Evolutionary conservation across 2,113 vertebrate genomes (phyloP).

Genomic region (Paradisaea rubra): DNA sequence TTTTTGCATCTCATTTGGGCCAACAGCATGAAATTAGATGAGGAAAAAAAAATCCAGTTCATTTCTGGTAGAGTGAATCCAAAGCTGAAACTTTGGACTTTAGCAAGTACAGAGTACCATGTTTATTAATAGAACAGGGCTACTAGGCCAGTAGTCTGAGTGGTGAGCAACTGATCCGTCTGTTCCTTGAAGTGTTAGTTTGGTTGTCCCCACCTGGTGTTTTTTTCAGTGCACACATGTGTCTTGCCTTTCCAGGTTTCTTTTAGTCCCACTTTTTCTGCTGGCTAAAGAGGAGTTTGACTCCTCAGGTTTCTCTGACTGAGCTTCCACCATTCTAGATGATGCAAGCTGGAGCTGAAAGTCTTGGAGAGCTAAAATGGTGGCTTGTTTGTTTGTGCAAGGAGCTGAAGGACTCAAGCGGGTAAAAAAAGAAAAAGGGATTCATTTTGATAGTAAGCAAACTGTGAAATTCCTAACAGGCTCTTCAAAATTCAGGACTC

Average conservation of each 20-base stretch:
- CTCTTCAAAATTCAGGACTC: conserved; percentile 15
- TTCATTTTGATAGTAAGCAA: conserved; percentile 1
- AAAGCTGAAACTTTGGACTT: neutral
- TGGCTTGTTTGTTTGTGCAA: neutral
- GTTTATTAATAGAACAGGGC: neutral
- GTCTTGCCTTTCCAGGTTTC: neutral
- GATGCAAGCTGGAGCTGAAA: neutral
- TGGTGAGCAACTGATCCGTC: neutral
- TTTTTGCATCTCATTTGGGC: neutral
- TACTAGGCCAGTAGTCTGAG: neutral
- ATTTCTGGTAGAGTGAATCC: neutral
- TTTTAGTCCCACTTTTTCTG: neutral
- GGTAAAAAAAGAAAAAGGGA: neutral
- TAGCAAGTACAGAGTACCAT: neutral
- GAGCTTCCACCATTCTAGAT: neutral
- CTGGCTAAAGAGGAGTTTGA: neutral
- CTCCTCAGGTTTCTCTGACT: neutral
- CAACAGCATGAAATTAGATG: neutral
- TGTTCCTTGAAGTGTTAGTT: neutral
- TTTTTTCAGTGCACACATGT: neutral
- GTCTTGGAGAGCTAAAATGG: neutral
- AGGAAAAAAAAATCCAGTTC: neutral
- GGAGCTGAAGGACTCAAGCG: neutral
- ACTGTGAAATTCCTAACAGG: conserved; percentile 18
- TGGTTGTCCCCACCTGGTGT: neutral